These are phyloP conservation scores for Andrena praecox DNA, from an alignment of 2,888 invertebrate genomes.

Conservation along the genomic window DNA sequence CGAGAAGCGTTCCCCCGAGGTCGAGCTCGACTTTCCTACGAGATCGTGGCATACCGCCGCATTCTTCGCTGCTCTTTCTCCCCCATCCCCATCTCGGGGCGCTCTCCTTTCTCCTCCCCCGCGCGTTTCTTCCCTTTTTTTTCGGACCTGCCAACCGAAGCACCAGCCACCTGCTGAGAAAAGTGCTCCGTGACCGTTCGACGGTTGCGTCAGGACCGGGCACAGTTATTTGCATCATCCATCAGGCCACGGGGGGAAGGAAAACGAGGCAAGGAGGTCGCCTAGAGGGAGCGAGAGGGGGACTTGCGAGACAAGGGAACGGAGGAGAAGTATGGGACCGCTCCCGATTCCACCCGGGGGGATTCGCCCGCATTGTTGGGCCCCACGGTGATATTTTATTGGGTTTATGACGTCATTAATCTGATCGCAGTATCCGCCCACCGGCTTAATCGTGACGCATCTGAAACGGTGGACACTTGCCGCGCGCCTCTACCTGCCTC, in stretches of 20 bases:
- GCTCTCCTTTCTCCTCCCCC: conserved; percentile 39
- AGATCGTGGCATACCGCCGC: conserved; percentile 49
- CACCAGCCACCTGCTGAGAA: conserved; percentile 82
- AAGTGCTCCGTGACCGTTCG: conserved; percentile 76
- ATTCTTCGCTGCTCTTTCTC: conserved; percentile 51
- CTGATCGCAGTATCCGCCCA: conserved; percentile 82
- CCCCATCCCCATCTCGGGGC: conserved; percentile 22
- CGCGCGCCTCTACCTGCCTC: conserved; percentile 57
- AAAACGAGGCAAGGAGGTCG: conserved; percentile 47
- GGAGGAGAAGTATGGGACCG: conserved; percentile 38
- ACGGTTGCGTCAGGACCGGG: conserved; percentile 75
- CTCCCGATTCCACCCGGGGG: conserved; percentile 75
- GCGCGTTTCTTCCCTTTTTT: conserved; percentile 54
- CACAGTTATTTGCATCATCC: conserved; percentile 83
- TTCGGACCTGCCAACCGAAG: conserved; percentile 71
- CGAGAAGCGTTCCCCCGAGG: conserved; percentile 44
- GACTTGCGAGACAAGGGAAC: conserved; percentile 29
- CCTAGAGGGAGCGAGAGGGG: conserved; percentile 43
- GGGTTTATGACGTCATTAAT: conserved; percentile 85
- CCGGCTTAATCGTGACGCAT: conserved; percentile 81
- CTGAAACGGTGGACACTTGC: conserved; percentile 61
- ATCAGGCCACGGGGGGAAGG: conserved; percentile 75
- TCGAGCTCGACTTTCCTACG: conserved; percentile 71
- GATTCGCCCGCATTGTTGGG: conserved; percentile 82
- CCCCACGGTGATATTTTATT: conserved; percentile 83